These are phyloP conservation scores for Sympetrum striolatum DNA, from an alignment of 2,888 invertebrate genomes.

Conservation along the genomic window DNA sequence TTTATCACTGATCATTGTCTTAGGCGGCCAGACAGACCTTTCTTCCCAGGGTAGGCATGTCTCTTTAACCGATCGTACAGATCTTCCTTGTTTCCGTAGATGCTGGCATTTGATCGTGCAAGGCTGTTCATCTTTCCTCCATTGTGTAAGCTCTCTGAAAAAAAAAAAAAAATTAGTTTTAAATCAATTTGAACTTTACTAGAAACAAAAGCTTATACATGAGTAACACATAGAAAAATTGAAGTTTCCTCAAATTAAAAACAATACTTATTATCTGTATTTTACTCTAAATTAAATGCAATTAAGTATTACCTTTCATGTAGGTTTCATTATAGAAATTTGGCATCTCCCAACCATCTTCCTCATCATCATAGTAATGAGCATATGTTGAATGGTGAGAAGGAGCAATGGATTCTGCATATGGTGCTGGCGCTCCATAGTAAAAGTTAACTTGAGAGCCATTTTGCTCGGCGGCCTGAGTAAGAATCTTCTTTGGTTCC, in stretches of 20 bases:
- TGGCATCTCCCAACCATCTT: conserved; percentile 97
- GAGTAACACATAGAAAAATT: no score
- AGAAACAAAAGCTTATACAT: no score
- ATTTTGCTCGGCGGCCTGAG: conserved; percentile 88
- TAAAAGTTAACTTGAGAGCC: conserved; percentile 96
- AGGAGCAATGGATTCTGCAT: conserved; percentile 93
- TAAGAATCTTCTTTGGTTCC: conserved; percentile 89
- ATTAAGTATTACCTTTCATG: conserved; percentile 77
- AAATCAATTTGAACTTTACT: no score
- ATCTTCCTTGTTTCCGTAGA: conserved; percentile 95
- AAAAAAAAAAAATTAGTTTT: neutral
- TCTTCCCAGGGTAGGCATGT: conserved; percentile 93
- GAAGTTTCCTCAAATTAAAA: no score
- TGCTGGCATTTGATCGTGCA: conserved; percentile 90
- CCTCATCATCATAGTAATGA: conserved; percentile 94
- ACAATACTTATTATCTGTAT: no score
- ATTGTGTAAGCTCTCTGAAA: conserved; percentile 76
- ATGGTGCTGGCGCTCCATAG: conserved; percentile 92
- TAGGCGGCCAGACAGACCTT: conserved; percentile 71
- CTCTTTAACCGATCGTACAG: conserved; percentile 93
- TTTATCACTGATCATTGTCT: conserved; percentile 10
- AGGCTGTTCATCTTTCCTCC: conserved; percentile 91
- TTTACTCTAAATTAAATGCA: neutral
- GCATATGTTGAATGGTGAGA: conserved; percentile 95
- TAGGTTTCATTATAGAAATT: conserved; percentile 96